A percentile compares a stretch with the other conserved stretches of the same genome.
Conservation (phyloP, 2,888 invertebrate genomes). For the Marasmarcha lunaedactyla region DNA sequence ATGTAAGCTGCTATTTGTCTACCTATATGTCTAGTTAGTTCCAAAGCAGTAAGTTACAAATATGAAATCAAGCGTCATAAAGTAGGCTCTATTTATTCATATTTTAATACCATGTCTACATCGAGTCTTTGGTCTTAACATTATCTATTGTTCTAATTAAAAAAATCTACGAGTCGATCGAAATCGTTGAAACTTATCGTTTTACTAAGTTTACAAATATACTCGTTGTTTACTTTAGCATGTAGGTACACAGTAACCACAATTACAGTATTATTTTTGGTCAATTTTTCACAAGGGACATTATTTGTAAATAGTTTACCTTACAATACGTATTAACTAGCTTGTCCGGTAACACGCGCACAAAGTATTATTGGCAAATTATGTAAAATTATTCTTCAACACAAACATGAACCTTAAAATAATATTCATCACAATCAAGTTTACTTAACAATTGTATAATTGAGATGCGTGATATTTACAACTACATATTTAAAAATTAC, state of each 20-base stretch:
- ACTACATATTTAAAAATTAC: too few relatives aligned
- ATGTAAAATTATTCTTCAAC: too few relatives aligned
- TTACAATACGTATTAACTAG: too few relatives aligned
- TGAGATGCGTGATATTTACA: not conserved
- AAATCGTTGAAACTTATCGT: conserved; percentile 26
- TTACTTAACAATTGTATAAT: not conserved
- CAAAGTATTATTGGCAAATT: too few relatives aligned
- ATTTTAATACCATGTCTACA: conserved; percentile 23
- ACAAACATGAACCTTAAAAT: too few relatives aligned
- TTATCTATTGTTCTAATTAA: conserved; percentile 12
- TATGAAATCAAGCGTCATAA: conserved; percentile 28
- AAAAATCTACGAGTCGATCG: conserved; percentile 21
- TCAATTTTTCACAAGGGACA: too few relatives aligned
- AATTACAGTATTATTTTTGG: too few relatives aligned
- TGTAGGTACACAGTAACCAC: too few relatives aligned
- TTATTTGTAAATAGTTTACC: too few relatives aligned
- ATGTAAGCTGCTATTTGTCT: conserved; percentile 8
- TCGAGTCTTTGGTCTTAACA: conserved; percentile 30
- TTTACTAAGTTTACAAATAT: conserved; percentile 26
- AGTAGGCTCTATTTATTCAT: conserved; percentile 18
- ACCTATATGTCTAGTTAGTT: too few relatives aligned
- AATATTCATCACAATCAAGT: not conserved
- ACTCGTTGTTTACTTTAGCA: conserved; percentile 39
- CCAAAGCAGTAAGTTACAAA: conserved; percentile 20
- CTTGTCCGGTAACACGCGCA: too few relatives aligned